phyloP scores from a whole-genome alignment of 2,888 invertebrate genomes.

The Sarcophaga rosellei region DNA sequence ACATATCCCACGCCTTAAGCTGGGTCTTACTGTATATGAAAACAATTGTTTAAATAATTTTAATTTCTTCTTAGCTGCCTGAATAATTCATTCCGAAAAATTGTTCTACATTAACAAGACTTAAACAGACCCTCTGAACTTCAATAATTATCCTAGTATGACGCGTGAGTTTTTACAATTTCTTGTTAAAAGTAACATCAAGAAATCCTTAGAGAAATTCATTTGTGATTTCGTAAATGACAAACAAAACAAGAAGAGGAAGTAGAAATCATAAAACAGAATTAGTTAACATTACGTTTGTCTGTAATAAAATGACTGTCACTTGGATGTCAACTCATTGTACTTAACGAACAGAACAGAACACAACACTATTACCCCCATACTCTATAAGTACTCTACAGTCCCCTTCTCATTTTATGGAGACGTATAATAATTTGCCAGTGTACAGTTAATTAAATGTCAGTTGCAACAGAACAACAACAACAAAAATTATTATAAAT shows the following conservation, averaged over 20 bases:
- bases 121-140: neutral
- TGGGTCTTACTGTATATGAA: too few species aligned
- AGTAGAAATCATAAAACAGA: constrained; percentile 23
- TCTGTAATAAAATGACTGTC: constrained; percentile 69
- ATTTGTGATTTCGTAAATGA: constrained; percentile 17
- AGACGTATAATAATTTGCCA: neutral
- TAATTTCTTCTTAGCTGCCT: too few species aligned
- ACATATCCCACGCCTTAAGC: too few species aligned
- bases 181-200: constrained; percentile 21
- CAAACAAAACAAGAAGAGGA: constrained; percentile 10
- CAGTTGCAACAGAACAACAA: constrained; percentile 68
- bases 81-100: too few species aligned
- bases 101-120: too few species aligned
- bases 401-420: neutral
- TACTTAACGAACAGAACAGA: constrained; percentile 33
- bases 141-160: constrained; percentile 35
- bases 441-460: constrained; percentile 72
- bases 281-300: constrained; percentile 65
- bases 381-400: neutral
- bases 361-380: constrained; percentile 32
- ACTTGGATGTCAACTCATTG: constrained; percentile 66
- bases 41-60: too few species aligned
- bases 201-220: constrained; percentile 55
- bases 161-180: constrained; percentile 48
- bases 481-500: constrained; percentile 70